Evolutionary conservation across 2,888 invertebrate genomes (phyloP), one percentile per base, ranked within the genome.

Genomic region (Fissipunctia ypsillon): DNA sequence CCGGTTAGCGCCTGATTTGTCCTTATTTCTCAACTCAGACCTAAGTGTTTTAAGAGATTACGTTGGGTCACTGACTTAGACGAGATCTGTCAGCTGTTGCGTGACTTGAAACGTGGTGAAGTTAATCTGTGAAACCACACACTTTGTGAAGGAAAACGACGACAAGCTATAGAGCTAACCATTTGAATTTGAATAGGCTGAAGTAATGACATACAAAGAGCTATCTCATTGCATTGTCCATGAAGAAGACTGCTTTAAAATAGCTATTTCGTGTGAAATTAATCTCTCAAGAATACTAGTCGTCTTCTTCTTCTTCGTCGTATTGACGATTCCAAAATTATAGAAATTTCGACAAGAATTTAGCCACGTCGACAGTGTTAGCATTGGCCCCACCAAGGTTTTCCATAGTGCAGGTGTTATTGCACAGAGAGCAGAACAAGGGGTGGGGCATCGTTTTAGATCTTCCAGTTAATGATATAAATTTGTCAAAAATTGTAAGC

Each of bases 21-120:
- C 79, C 74, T 81, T 85, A 85, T 85, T 85, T 85, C 79, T 52
- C 57, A 85, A 84, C 38, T 56, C 31, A 56, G 54, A 52, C 48
- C 45, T 70, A 68, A 68, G 68, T 78, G 48, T 71, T 74, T 35
- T 31, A 66, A 70, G 41, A 72, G 64, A 82, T 82, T 69, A 67
- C 25, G 66, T 67, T 38, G 41, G 71, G 64, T 60, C 59, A 68
- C 16, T 71, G 54, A 31, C 38, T 57, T 63, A 28, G 69, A 61
- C 50, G 54, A 61, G 63, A 38, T 67, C 19, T 59, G 25, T 76
- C 25, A 67, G 35, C 14, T 65, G 45, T 71, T 76, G 80, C 64
- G 67, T 64, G 19, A 3, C 0, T 45, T 50, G 43, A 35, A 50
- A 72, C 4, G 14, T 60, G 35, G 41, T 19, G 25, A n/a, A 45